These are phyloP conservation scores for Lycophotia porphyrea DNA, from an alignment of 2,888 invertebrate genomes.

Conservation along the genomic window DNA sequence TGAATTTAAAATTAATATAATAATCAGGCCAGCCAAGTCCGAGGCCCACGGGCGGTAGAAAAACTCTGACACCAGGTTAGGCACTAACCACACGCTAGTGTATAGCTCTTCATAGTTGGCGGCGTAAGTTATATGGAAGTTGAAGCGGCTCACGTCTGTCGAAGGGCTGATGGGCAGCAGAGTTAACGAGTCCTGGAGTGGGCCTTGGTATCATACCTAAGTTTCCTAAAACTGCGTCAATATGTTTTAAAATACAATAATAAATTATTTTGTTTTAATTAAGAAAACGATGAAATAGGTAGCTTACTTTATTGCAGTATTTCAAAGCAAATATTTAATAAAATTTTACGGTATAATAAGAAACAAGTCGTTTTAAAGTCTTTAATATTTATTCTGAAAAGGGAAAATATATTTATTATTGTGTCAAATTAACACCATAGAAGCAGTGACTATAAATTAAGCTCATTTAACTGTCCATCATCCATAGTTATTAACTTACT, in stretches of 20 bases:
- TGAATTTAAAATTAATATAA: no score
- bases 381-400: not conserved
- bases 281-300: slow-evolving; percentile 17
- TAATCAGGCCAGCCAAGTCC: no score
- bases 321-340: not conserved
- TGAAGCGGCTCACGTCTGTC: no score
- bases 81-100: no score
- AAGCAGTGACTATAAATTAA: slow-evolving; percentile 20
- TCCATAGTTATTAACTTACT: not conserved
- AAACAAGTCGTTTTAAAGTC: not conserved
- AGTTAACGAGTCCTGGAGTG: no score
- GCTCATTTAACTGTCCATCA: slow-evolving; percentile 35
- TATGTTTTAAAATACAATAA: slow-evolving; percentile 10
- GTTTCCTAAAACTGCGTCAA: slow-evolving; percentile 25
- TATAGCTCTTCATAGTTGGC: no score
- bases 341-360: not conserved
- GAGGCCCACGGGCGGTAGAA: no score
- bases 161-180: no score
- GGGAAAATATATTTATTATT: not conserved
- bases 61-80: no score
- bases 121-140: no score
- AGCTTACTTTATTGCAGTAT: not conserved
- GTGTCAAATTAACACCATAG: slow-evolving; percentile 33
- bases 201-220: no score
- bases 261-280: not conserved